Evolutionary conservation across 2,888 invertebrate genomes (phyloP).

Genomic region (Lepidocyrtoides sp.): DNA sequence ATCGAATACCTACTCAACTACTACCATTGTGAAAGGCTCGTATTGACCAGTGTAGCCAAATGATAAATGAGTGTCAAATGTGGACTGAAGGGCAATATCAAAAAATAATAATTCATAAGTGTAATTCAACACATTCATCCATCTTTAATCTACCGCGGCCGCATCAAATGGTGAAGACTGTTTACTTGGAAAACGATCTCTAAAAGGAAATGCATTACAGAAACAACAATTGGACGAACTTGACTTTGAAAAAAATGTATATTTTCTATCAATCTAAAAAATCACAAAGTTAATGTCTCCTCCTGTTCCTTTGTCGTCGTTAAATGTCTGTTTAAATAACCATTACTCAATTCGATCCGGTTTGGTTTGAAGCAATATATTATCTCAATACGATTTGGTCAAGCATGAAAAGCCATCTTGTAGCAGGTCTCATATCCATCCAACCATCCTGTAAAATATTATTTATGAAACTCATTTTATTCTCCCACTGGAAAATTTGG

Average conservation of each 20-base stretch:
- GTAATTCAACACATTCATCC: conserved; percentile 67
- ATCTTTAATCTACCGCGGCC: not conserved
- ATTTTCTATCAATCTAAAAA: conserved; percentile 60
- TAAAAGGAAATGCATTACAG: conserved; percentile 62
- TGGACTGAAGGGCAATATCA: conserved; percentile 67
- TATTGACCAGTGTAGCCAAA: conserved; percentile 51
- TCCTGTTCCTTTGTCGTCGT: conserved; percentile 46
- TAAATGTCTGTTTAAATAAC: conserved; percentile 64
- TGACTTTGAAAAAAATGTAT: conserved; percentile 66
- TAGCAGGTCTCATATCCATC: not conserved
- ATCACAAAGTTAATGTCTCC: conserved; percentile 34
- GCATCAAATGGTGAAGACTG: not conserved
- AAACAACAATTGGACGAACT: conserved; percentile 40
- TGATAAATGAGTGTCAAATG: conserved; percentile 69
- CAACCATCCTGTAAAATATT: conserved; percentile 27
- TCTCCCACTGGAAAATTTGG: conserved; percentile 37
- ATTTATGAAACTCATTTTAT: conserved; percentile 18
- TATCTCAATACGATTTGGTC: conserved; percentile 4
- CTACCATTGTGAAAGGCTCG: conserved; percentile 14
- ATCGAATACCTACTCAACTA: not conserved
- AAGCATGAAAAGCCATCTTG: not conserved
- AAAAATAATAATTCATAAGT: conserved; percentile 58
- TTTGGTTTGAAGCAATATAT: conserved; percentile 7
- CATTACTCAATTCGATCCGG: conserved; percentile 70
- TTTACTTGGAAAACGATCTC: conserved; percentile 29